Evolutionary conservation across 1,140 invertebrate genomes (phyloP), one percentile per base, ranked within the genome.

Genomic region (Samia ricini): DNA sequence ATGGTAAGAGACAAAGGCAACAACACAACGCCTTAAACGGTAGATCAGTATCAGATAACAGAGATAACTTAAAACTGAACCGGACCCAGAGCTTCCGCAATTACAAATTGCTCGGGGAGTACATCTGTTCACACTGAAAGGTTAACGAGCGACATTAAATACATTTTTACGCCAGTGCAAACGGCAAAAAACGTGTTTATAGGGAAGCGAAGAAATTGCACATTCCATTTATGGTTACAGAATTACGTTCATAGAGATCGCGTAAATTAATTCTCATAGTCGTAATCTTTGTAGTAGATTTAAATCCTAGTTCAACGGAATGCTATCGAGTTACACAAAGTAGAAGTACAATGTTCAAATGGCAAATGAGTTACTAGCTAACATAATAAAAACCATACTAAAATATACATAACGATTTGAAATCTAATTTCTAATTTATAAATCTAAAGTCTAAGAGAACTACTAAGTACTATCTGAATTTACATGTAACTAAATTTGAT

Each of bases 61-160:
- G 65, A 71, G 79, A 77, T 83, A 81, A 79, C 72, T 56, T 56
- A 68, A 63, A 69, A 56, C 71, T 69, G 58, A 61, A 63, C 59
- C 56, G 26, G 42, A 42, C 33, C 22, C 56, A 33, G 56, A 48
- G 61, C 76, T 88, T 88, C 85, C 85, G 79, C 82, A 82, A 84
- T 85, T 64, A 70, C 72, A 66, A 62, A 59, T 50, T 58, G 12
- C 69, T 71, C 77, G 77, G 70, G 56, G 61, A 67, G 65, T 72
- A 72, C 71, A 79, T 79, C 67, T 71, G 67, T 79, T 78, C 72
- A 60, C 65, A 58, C 68, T 72, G 23, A 78, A 86, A 85, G 83
- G 80, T 88, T 81, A 85, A 88, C 73, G 68, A 74, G 76, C 61
- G 68, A 60, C 76, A 79, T 85, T 81, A 81, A 80, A 72, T 69